phyloP scores from a whole-genome alignment of 2,888 invertebrate species.

The Cheilosia vulpina region DNA sequence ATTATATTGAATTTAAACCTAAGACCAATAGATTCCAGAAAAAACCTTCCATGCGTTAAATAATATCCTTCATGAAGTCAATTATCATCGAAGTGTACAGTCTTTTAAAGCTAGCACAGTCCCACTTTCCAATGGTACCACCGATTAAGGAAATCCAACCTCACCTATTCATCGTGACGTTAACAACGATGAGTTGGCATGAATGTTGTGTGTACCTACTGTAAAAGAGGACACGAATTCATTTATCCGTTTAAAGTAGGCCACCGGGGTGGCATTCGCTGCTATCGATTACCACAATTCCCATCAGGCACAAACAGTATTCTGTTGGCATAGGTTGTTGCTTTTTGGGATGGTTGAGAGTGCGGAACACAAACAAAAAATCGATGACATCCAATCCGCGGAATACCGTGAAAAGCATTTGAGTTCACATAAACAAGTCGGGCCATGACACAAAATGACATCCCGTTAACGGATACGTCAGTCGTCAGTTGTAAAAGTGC shows the following conservation, averaged over 20 bases:
- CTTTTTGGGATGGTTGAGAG: background rate
- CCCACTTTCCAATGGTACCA: no score
- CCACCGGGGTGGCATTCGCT: conserved; percentile 7
- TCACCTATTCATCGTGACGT: conserved; percentile 15
- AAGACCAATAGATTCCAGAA: background rate
- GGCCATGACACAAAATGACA: background rate
- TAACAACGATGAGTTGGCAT: conserved; percentile 33
- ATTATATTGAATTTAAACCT: background rate
- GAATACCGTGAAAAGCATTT: background rate
- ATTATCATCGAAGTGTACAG: background rate
- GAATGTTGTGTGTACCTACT: background rate
- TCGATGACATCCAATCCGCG: conserved; percentile 11
- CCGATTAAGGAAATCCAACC: no score
- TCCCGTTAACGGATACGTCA: background rate
- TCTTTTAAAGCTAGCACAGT: no score
- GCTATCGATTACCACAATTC: conserved; percentile 13
- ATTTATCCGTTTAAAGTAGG: conserved; percentile 28
- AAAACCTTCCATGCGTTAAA: background rate
- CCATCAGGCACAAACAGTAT: background rate
- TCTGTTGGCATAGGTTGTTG: conserved; percentile 24
- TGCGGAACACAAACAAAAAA: background rate
- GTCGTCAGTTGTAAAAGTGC: background rate
- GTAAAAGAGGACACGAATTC: conserved; percentile 45
- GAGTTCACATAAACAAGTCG: background rate
- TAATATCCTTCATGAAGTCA: background rate